Base-by-base conservation (phyloP, 2,888 invertebrate genomes). In the Orthonychiurus folsomi region DNA sequence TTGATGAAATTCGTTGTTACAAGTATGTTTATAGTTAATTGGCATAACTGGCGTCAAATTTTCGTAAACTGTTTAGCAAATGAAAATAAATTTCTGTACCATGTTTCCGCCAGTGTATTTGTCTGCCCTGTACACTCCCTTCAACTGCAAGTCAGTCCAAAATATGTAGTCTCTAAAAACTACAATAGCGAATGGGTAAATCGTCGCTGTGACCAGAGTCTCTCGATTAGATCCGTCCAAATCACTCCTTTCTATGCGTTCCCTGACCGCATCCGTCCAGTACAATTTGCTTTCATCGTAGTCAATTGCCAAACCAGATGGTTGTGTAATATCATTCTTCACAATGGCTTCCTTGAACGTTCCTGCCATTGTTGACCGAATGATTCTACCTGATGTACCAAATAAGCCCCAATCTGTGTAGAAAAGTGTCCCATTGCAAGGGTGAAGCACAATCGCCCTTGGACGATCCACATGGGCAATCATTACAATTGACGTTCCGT, bases 321-420 rank as follows among this genome's bases (percentile, higher is more conserved):
- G 96, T 77, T 96, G 94, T 0, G 93, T 91, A 18, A 97, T 79
- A 72, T 94, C 91, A 73, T 87, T 87, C 70, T 90, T 89, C 2
- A 97, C 86, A 24, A 99, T 88, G 0, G 91, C 88, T 62, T 84
- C 85, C 74, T 91, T 90, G 64, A 92, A 78, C 0, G 93, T 93
- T 2, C 99, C 97, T 0, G 95, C 95, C 93, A 96, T 93, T 0
- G 96, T 94, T 0, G 95, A 89, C 67, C 91, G 82, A 77, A 91
- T 93, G 62, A 99, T 97, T 77, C 93, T 93, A 0, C 93, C 93
- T 0, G 89, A 87, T 0, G 90, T 90, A 3, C 93, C 93, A 75
- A 91, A 93, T 65, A 91, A 83, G 18, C 93, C 93, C 93, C 93
- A 94, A 75, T 96, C 96, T 0, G 95, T 94, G 78, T 88, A 99